Evolutionary conservation across 2,113 vertebrate species (phyloP).

Genomic region (Chaenocephalus aceratus): DNA sequence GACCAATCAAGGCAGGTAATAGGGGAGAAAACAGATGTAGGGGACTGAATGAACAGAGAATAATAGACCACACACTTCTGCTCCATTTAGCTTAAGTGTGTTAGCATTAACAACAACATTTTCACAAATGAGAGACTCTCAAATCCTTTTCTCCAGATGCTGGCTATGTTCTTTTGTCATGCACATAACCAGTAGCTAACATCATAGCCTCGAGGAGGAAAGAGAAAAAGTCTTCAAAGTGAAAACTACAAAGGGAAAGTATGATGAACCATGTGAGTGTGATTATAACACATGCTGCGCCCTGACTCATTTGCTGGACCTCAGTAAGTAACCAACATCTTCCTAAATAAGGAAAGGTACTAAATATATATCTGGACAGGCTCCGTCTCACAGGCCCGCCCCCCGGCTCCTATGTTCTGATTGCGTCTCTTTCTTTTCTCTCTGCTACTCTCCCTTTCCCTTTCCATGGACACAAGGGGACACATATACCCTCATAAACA

Average conservation of each 20-base stretch:
- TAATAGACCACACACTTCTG: constrained; percentile 71
- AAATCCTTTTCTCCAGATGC: constrained; percentile 42
- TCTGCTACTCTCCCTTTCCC: too few species aligned
- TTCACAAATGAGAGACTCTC: not conserved
- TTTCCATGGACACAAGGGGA: too few species aligned
- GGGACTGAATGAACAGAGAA: constrained; percentile 23
- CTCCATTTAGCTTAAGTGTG: constrained; percentile 23
- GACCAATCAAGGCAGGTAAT: constrained; percentile 48
- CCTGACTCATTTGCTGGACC: constrained; percentile 77
- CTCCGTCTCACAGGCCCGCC: constrained; percentile 57
- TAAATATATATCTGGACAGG: constrained; percentile 75
- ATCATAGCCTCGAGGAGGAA: constrained; percentile 51
- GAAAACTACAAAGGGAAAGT: constrained; percentile 75
- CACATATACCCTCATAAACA: too few species aligned
- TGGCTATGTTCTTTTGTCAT: constrained; percentile 31
- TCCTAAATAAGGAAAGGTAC: constrained; percentile 80
- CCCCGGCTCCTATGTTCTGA: too few species aligned
- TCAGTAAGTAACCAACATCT: constrained; percentile 64
- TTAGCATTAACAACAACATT: not conserved
- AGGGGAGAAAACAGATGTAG: constrained; percentile 50
- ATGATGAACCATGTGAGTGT: constrained; percentile 65
- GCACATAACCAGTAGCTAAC: constrained; percentile 63
- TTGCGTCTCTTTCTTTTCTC: too few species aligned
- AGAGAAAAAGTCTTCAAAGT: constrained; percentile 74
- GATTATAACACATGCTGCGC: constrained; percentile 45